Base-by-base conservation (phyloP, 2,888 invertebrate genomes). In the Stenchaetothrips biformis region DNA sequence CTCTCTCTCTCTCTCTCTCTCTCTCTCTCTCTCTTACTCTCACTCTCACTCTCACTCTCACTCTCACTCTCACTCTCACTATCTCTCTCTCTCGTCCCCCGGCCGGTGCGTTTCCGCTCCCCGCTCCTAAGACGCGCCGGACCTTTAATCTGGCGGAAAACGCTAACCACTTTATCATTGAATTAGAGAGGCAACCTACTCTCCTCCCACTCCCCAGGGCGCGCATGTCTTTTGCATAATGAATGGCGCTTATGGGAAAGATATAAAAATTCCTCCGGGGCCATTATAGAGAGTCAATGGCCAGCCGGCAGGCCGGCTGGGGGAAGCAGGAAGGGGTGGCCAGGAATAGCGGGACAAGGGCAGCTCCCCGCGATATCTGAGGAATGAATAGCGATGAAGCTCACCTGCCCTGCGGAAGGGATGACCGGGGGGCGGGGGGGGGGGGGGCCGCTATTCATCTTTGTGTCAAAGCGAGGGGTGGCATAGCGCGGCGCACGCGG, bases 201-300 rank as follows among this genome's bases (percentile, higher is more conserved):
- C 37, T 37, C 37, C 59, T 59, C 59, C 16, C 18, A 1, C 59
- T 13, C 13, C 18, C 13, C 18, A 16, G 18, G 67, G 21, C 67
- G 37, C 67, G 2, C 25, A 21, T 74, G 21, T 21, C 25, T 25
- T 25, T 11, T 25, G 67, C 67, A 74, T 74, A 74, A 74, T 74
- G n/a, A 74, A 74, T 74, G 67, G 21, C 21, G 21, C 67, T 74
- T 74, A 25, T 74, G 67, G 67, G 67, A 74, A 25, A 74, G 67
- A 25, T 74, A 74, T 74, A 74, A 74, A 74, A 74, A 74, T 74
- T 74, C 67, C 67, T 74, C 67, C 9, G 67, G 67, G 25, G 25
- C 67, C 25, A 74, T 74, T 25, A 25, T 21, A 25, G 21, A 25
- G 25, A 74, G 37, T 37, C 37, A 37, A 37, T 37, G 37, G 37